Evolutionary conservation across 2,113 vertebrate species (phyloP).

Genomic region (Dromiciops gliroides): DNA sequence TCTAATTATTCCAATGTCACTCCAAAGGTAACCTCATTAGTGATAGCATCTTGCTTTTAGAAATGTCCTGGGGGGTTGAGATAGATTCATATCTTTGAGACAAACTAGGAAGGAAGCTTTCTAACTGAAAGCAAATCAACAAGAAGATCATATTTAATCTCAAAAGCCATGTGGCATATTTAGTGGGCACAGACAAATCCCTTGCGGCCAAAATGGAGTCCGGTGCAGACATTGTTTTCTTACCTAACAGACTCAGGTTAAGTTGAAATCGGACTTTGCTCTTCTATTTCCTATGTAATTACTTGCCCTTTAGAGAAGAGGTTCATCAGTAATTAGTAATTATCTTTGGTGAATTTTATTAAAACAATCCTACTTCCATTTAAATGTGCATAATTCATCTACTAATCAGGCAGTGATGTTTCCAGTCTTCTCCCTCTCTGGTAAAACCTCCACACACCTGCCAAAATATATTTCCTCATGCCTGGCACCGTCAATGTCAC

Average conservation of each 20-base stretch:
- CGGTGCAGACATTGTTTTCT: conserved; percentile 2
- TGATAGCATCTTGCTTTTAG: conserved; percentile 52
- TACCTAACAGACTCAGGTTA: conserved; percentile 41
- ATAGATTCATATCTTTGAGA: conserved; percentile 40
- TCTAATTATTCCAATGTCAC: conserved; percentile 57
- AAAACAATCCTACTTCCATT: conserved; percentile 31
- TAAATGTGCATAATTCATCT: conserved; percentile 19
- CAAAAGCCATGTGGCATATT: not conserved
- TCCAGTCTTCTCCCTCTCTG: not conserved
- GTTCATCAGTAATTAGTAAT: conserved; percentile 38
- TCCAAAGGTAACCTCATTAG: conserved; percentile 51
- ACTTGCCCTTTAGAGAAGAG: conserved; percentile 58
- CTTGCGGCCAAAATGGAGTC: not conserved
- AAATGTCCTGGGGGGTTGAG: conserved; percentile 33
- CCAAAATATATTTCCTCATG: not conserved
- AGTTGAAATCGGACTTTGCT: conserved; percentile 43
- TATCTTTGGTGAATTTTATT: conserved; percentile 53
- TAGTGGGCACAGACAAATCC: conserved; percentile 20
- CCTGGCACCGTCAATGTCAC: not conserved
- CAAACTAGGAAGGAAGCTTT: conserved; percentile 16
- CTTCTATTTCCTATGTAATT: conserved; percentile 61
- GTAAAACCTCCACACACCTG: not conserved
- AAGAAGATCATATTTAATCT: conserved; percentile 32
- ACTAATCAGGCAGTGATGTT: not conserved
- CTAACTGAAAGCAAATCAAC: conserved; percentile 22